Percentiles rank a stretch among this genome's conserved stretches.
Evolutionary conservation across 2,113 vertebrate genomes (phyloP).

Genomic region (Notothenia rossii): DNA sequence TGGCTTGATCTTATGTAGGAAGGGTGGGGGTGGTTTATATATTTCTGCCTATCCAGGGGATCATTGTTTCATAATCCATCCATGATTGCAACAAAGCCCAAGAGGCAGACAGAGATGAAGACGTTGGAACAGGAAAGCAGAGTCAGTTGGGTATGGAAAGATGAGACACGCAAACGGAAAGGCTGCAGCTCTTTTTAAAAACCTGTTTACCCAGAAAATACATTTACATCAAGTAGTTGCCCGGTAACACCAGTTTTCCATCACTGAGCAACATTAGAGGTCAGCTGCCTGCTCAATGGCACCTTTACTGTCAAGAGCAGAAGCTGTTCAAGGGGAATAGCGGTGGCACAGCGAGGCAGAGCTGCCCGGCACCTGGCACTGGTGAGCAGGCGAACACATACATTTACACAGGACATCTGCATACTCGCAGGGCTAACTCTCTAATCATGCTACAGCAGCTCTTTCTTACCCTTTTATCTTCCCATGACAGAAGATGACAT

Average conservation of each 20-base stretch:
- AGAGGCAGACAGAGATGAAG: background rate
- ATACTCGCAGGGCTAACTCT: background rate
- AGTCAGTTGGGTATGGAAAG: background rate
- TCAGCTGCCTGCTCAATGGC: slow-evolving; percentile 17
- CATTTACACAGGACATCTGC: slow-evolving; percentile 36
- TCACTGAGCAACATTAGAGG: background rate
- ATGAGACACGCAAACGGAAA: background rate
- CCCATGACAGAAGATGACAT: slow-evolving; percentile 12
- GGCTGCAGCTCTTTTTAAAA: background rate
- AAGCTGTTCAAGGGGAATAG: background rate
- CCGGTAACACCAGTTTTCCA: background rate
- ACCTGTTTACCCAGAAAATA: background rate
- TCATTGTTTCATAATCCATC: background rate
- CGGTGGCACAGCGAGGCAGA: background rate
- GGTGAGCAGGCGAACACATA: slow-evolving; percentile 18
- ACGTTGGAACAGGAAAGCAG: background rate
- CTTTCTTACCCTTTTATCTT: slow-evolving; percentile 38
- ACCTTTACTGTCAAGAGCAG: slow-evolving; percentile 3
- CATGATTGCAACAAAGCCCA: background rate
- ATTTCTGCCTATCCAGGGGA: background rate
- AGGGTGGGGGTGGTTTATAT: no score
- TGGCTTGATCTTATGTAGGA: background rate
- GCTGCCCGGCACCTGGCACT: slow-evolving; percentile 47
- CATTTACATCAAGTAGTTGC: background rate
- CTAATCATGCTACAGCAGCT: background rate